Conservation (phyloP, 2,797 vertebrate genomes). For the Spinus olivaceus region DNA sequence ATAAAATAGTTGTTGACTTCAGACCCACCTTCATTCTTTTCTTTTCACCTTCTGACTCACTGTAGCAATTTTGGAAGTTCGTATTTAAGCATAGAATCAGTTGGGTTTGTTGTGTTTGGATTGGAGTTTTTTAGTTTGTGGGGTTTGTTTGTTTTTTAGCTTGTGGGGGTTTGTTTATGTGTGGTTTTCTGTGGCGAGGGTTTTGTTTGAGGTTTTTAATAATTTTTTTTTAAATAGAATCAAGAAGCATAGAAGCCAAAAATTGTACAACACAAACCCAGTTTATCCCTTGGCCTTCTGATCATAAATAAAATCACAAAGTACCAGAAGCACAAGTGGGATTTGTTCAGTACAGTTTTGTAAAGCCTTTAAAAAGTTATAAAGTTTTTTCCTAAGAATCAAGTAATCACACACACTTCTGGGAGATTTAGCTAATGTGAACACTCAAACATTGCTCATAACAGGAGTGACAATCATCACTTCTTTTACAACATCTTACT, state of each 20-base stretch:
- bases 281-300: neutral
- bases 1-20: neutral
- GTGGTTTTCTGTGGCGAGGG: neutral
- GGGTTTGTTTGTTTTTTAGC: neutral
- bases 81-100: neutral
- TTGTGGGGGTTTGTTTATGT: neutral
- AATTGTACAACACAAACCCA: neutral
- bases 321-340: neutral
- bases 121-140: neutral
- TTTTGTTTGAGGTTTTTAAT: neutral
- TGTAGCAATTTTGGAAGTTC: neutral
- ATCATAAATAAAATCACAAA: neutral
- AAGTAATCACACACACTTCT: neutral
- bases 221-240: neutral
- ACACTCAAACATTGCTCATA: neutral
- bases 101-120: neutral
- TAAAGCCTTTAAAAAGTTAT: neutral
- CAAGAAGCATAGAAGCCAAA: neutral
- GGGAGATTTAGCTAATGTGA: neutral
- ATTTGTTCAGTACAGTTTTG: neutral
- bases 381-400: neutral
- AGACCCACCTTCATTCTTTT: neutral
- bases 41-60: neutral
- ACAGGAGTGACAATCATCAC: too few relatives aligned
- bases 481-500: neutral